Evolutionary conservation across 1,140 invertebrate species (phyloP), one percentile per base, ranked within the genome.

Genomic region (Eciton burchellii): DNA sequence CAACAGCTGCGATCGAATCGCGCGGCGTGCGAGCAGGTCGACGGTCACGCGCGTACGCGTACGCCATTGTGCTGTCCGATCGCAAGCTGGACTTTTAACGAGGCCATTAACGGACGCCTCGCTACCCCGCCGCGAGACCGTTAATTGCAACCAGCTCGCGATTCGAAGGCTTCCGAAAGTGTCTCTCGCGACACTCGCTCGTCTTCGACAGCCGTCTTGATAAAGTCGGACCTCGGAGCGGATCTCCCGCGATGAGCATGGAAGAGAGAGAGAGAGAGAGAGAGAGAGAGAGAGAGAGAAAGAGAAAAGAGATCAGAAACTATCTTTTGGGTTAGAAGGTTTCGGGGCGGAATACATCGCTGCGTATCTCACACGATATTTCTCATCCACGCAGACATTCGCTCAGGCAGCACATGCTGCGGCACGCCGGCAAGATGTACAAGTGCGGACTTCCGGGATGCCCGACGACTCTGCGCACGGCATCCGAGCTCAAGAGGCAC

Each of bases 341-440:
- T 49, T 52, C 6, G 35, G 35, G 35, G n/a, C n/a, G n/a, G n/a
- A n/a, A n/a, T n/a, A n/a, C n/a, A n/a, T n/a, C n/a, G n/a, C 11
- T 16, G 8, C 29, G 6, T 21, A 56, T 77, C 16, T 56, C 43
- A 14, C 11, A 19, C 19, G 52, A 57, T 57, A 5, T 12, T 19
- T 70, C 19, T 79, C 43, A 14, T 19, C 65, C 62, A 9, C 49
- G 11, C 12, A 95, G 95, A 65, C 94, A 94, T 54, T 94, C 94
- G 84, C 92, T 97, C 6, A 93, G 94, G 47, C 95, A 95, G 86
- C 96, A 97, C 90, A 95, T 95, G 93, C 93, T 95, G 29, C 93
- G 95, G 6, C 96, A 96, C 90, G 93, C 92, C 8, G 94, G 95
- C 70, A 95, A 95, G 87, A 89, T 95, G 84, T 95, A 94, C 91